Evolutionary conservation across 2,888 invertebrate species (phyloP).

Genomic region (Lypha dubia): DNA sequence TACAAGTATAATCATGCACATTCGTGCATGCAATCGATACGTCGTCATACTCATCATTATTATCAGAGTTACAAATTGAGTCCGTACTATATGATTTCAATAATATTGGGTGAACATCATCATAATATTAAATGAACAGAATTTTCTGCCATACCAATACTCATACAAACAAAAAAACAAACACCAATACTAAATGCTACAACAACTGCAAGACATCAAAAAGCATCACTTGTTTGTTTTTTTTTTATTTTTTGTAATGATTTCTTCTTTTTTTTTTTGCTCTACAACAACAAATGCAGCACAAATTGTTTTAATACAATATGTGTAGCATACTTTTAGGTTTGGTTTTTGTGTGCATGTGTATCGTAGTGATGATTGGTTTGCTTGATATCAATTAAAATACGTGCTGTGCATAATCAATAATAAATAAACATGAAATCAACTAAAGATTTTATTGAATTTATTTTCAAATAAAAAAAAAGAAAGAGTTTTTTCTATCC

Average conservation of each 20-base stretch:
- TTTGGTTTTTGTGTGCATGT: background rate
- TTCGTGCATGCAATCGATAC: slow-evolving; percentile 82
- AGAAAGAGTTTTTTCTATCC: background rate
- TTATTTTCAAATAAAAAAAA: slow-evolving; percentile 19
- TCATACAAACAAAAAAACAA: too few species aligned
- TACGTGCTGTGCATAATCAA: slow-evolving; percentile 78
- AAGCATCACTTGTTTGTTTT: slow-evolving; percentile 43
- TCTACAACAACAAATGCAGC: slow-evolving; percentile 39
- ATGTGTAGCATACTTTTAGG: slow-evolving; percentile 67
- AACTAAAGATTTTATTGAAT: slow-evolving; percentile 27
- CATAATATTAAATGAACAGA: slow-evolving; percentile 69
- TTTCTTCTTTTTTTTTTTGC: slow-evolving; percentile 4
- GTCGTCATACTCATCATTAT: slow-evolving; percentile 78
- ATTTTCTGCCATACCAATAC: slow-evolving; percentile 37
- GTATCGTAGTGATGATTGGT: slow-evolving; percentile 62
- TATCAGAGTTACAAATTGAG: slow-evolving; percentile 69
- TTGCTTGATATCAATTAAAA: slow-evolving; percentile 80
- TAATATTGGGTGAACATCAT: slow-evolving; percentile 69
- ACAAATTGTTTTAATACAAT: slow-evolving; percentile 42
- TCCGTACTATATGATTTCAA: slow-evolving; percentile 68
- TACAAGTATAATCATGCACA: slow-evolving; percentile 75
- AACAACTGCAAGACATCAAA: slow-evolving; percentile 64
- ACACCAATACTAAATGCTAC: slow-evolving; percentile 40
- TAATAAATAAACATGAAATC: slow-evolving; percentile 34
- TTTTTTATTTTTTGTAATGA: background rate